Base-by-base conservation (phyloP, 2,113 vertebrate species). In the Brienomyrus longianalis region DNA sequence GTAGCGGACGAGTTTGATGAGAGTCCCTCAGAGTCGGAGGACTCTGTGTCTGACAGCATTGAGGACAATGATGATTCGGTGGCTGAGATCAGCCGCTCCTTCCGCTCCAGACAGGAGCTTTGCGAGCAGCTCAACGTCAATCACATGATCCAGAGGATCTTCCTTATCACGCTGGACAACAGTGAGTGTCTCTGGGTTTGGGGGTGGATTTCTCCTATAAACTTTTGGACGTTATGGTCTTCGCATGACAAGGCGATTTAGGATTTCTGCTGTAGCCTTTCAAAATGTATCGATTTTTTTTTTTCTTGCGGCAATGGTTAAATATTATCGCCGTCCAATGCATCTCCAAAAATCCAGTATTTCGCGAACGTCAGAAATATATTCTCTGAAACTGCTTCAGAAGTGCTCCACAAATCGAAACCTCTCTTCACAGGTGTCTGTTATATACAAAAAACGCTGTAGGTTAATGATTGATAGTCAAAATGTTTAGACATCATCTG, bases 91-190 rank as follows among this genome's bases (percentile, higher is more conserved):
- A 98, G 97, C 94, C 97, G 98, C 88, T 98, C 98, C 0, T 99
- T 99, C 94, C 97, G 97, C 59, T 99, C 98, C 5, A 96, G 97
- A 59, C 97, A 99, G 92, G 98, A 99, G 94, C 96, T 99, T 83
- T 99, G 98, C 52, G 97, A 99, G 91, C 98, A 99, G 94, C 98
- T 99, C 94, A 99, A 99, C 93, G 97, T 99, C 96, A 99, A 99
- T 95, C 98, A 99, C 96, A 99, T 99, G 98, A 98, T 99, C 93
- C 98, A 99, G 93, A 96, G 98, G 91, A 98, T 99, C 93, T 99
- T 98, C 91, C 98, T 99, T 87, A 98, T 99, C 93, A 99, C 98
- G 11, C 93, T 99, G 51, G 98, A 99, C 92, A 99, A 99, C 96
- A 98, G 98, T 99, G 92, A 98, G 98, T 95, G 17, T 43, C 77